These are phyloP conservation scores for Beris morrisii DNA, from an alignment of 2,888 invertebrate species.

Conservation along the genomic window DNA sequence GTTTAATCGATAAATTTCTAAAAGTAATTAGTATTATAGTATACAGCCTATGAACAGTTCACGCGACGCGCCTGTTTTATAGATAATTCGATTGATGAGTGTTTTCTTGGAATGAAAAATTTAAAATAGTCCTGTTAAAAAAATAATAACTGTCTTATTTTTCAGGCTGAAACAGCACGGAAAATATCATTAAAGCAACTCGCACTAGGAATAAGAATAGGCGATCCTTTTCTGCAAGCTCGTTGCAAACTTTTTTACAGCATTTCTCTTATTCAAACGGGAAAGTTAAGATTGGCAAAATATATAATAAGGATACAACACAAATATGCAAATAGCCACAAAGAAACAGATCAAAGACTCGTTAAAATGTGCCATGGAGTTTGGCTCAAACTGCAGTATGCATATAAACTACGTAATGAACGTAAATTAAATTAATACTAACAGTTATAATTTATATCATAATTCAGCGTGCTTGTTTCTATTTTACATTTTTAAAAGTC, in stretches of 20 bases:
- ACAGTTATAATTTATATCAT: no score
- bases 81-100: no score
- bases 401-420: slow-evolving; percentile 23
- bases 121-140: no score
- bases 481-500: no score
- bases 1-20: no score
- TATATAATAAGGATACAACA: slow-evolving; percentile 64
- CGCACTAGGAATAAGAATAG: slow-evolving; percentile 74
- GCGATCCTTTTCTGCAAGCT: slow-evolving; percentile 78
- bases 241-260: slow-evolving; percentile 86
- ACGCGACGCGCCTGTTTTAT: no score
- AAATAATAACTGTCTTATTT: slow-evolving; percentile 38
- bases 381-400: slow-evolving; percentile 74
- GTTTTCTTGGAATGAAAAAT: no score
- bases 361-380: slow-evolving; percentile 84
- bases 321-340: slow-evolving; percentile 52
- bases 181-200: slow-evolving; percentile 85
- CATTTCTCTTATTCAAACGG: slow-evolving; percentile 84
- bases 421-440: no score
- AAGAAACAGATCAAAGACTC: slow-evolving; percentile 63
- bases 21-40: no score
- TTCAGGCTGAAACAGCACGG: slow-evolving; percentile 84
- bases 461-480: no score
- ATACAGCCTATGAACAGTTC: no score
- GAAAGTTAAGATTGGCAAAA: slow-evolving; percentile 65